Evolutionary conservation across 2,113 vertebrate genomes (phyloP).

Genomic region (Callipepla californica): DNA sequence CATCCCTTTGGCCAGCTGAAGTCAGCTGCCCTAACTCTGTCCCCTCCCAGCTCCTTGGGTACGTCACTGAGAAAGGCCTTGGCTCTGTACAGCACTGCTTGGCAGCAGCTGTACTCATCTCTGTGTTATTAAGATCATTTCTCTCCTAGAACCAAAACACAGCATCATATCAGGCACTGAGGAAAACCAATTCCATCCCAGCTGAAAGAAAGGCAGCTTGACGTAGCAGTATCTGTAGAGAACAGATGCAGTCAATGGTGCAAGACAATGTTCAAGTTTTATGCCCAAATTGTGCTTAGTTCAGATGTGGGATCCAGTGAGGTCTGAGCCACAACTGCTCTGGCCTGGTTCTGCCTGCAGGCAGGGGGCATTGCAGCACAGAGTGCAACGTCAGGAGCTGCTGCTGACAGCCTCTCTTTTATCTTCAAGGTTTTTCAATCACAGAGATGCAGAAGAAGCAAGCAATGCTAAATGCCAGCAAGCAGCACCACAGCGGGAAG

Average conservation of each 20-base stretch:
- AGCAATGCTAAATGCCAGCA: constrained; percentile 93
- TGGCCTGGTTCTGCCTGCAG: neutral
- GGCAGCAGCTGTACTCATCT: no score
- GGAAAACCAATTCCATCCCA: no score
- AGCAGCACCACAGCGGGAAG: constrained; percentile 88
- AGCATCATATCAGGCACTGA: no score
- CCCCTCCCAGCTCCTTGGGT: no score
- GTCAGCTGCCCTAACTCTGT: no score
- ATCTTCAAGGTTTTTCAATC: constrained; percentile 88
- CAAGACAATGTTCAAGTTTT: neutral
- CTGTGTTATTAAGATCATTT: no score
- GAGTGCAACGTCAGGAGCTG: neutral
- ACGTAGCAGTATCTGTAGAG: accelerated
- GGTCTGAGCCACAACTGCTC: neutral
- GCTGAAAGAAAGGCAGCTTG: no score
- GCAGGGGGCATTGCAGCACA: neutral
- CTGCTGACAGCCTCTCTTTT: neutral
- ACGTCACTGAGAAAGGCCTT: no score
- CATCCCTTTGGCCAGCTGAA: no score
- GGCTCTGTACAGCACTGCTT: no score
- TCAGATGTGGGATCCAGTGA: neutral
- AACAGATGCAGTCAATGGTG: neutral
- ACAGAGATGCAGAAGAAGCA: constrained; percentile 95
- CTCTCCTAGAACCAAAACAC: no score
- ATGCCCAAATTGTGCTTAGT: neutral